Conservation (phyloP, 2,113 vertebrate genomes). For the Struthio camelus region DNA sequence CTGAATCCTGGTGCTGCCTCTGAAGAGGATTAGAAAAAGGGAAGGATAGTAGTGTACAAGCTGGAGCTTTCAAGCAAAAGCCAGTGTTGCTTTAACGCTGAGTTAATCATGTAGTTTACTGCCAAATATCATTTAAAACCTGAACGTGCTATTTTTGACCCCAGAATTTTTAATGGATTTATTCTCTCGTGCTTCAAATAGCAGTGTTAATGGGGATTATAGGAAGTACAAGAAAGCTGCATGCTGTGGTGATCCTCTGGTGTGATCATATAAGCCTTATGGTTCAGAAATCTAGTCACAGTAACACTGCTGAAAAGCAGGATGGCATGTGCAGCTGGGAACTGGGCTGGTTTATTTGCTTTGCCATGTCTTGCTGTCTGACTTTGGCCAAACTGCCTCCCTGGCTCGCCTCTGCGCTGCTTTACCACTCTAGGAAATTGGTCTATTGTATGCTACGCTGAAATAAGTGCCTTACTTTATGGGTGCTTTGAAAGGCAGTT, state of each 20-base stretch:
- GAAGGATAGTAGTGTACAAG: neutral
- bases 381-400: neutral
- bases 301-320: accelerated
- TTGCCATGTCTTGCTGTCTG: neutral
- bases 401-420: neutral
- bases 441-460: neutral
- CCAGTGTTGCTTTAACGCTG: neutral
- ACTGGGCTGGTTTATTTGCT: neutral
- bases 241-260: accelerated
- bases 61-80: neutral
- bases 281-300: neutral
- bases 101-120: neutral
- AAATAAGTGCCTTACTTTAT: neutral
- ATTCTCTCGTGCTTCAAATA: neutral
- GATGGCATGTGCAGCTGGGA: neutral
- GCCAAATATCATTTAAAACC: neutral
- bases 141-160: neutral
- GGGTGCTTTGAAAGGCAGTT: neutral
- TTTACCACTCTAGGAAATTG: neutral
- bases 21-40: neutral
- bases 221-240: neutral
- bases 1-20: neutral
- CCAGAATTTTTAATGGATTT: neutral
- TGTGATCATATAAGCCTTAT: neutral
- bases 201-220: neutral